phyloP scores from a whole-genome alignment of 2,888 invertebrate species.

The Leucophenga montana region DNA sequence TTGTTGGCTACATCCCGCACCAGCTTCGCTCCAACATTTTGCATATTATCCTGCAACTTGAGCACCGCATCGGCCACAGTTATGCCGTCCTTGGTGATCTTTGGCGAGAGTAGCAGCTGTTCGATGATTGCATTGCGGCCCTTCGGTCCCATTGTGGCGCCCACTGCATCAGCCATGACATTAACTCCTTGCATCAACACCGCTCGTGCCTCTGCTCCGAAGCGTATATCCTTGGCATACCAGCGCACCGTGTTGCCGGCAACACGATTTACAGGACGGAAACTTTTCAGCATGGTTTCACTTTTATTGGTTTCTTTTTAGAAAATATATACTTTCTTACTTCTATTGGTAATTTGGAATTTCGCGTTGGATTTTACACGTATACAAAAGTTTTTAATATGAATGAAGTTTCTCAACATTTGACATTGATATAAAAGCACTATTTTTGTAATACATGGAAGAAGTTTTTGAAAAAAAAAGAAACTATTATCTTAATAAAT shows the following conservation, averaged over 20 bases:
- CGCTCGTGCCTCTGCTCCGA: constrained; percentile 96
- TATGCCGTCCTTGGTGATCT: constrained; percentile 99
- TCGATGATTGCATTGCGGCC: constrained; percentile 98
- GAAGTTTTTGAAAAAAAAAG: too few species aligned
- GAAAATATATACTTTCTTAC: neutral
- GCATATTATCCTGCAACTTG: constrained; percentile 98
- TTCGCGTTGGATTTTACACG: constrained; percentile 2
- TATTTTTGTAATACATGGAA: too few species aligned
- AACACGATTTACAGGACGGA: constrained; percentile 10
- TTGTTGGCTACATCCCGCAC: constrained; percentile 99
- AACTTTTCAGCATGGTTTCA: neutral
- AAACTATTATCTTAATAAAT: too few species aligned
- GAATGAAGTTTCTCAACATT: too few species aligned
- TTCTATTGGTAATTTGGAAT: neutral
- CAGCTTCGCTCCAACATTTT: constrained; percentile 97
- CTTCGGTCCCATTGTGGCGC: constrained; percentile 99
- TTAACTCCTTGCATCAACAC: constrained; percentile 98
- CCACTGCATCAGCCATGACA: constrained; percentile 96
- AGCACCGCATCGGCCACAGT: constrained; percentile 97
- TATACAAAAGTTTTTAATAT: too few species aligned
- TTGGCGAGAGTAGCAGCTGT: constrained; percentile 99
- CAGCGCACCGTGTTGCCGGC: constrained; percentile 73
- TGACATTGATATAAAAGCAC: too few species aligned
- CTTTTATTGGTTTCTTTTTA: constrained; percentile 11
- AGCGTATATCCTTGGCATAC: constrained; percentile 96